A percentile compares a stretch with the other conserved stretches of the same genome.
Conservation (phyloP, 2,113 vertebrate species). For the Proteles cristata region DNA sequence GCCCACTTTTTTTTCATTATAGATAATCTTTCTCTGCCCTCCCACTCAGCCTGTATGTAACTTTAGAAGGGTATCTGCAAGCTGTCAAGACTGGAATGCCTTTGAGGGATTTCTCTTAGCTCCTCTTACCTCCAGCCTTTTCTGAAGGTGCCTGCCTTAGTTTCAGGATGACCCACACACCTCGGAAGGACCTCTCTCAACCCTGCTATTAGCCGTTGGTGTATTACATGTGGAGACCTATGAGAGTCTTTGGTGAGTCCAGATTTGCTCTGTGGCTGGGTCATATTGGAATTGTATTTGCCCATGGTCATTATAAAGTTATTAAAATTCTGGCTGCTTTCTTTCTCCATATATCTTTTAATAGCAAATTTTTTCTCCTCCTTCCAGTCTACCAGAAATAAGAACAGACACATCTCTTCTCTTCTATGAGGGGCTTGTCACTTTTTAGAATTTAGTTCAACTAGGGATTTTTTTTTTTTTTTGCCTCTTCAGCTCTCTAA, state of each 20-base stretch:
- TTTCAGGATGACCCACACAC: background rate
- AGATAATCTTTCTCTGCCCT: background rate
- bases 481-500: background rate
- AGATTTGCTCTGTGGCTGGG: background rate
- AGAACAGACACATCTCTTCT: background rate
- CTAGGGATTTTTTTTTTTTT: background rate
- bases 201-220: background rate
- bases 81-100: background rate
- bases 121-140: background rate
- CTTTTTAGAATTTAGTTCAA: background rate
- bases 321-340: background rate
- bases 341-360: background rate
- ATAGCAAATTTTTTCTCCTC: background rate
- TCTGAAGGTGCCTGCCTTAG: background rate
- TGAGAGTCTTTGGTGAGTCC: background rate
- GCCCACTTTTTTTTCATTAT: background rate
- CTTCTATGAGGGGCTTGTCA: background rate
- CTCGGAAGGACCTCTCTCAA: background rate
- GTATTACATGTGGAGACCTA: background rate
- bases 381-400: background rate
- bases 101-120: background rate
- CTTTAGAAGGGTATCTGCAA: background rate
- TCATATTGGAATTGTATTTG: background rate
- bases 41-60: background rate
- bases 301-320: background rate